Conservation (phyloP, 92 coral and sea anemone genomes). For the Porites lobata region DNA sequence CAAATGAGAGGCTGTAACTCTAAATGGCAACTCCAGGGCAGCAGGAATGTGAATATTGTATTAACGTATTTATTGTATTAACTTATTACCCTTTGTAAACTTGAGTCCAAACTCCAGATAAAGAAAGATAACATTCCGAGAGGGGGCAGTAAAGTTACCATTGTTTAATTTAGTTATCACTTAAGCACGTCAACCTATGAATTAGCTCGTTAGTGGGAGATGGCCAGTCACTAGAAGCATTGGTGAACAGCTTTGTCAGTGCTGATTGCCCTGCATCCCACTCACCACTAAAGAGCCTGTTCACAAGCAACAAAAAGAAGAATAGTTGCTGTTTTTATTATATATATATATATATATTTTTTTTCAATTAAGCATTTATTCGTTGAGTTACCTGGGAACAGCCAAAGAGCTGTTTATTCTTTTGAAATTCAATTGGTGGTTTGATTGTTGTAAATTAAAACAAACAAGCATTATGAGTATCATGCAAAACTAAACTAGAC, state of each 20-base stretch:
- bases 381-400: slow-evolving; percentile 37
- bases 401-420: slow-evolving; percentile 11
- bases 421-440: not conserved
- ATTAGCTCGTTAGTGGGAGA: slow-evolving; percentile 17
- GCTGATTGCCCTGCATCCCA: not conserved
- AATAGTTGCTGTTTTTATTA: slow-evolving; percentile 12
- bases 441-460: slow-evolving; percentile 23
- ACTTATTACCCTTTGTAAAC: slow-evolving; percentile 37
- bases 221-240: slow-evolving; percentile 20
- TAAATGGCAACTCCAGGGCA: not conserved
- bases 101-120: slow-evolving; percentile 6
- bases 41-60: slow-evolving; percentile 16
- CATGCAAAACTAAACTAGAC: slow-evolving; percentile 24
- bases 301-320: slow-evolving; percentile 43
- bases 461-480: slow-evolving; percentile 42
- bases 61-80: too few relatives aligned
- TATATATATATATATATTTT: not conserved
- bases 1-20: slow-evolving; percentile 43
- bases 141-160: slow-evolving; percentile 10
- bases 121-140: slow-evolving; percentile 11
- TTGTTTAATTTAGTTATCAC: slow-evolving; percentile 11
- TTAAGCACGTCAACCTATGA: slow-evolving; percentile 12
- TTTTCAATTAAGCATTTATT: slow-evolving; percentile 22
- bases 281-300: slow-evolving; percentile 18
- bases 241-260: slow-evolving; percentile 22